Base-by-base conservation (phyloP, 2,113 vertebrate genomes). In the Lepus timidus region DNA sequence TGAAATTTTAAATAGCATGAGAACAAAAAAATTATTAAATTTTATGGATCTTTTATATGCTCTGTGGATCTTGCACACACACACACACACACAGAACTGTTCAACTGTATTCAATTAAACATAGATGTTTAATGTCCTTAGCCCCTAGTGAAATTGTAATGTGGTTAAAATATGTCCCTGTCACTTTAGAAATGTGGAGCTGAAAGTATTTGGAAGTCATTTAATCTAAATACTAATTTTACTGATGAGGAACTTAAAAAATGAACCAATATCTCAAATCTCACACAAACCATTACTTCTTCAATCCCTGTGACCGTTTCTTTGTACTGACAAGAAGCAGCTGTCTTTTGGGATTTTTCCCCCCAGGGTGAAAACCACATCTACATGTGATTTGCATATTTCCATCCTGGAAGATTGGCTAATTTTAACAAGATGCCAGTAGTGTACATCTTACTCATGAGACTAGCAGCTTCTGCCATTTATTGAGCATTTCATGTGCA, bases 201-300 rank as follows among this genome's bases (percentile, higher is more conserved):
- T 84, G 31, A 88, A 86, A 76, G 11, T 51, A 83, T 29, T 71
- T 82, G 6, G 31, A 85, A 10, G 7, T 55, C 61, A 61, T 14
- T 31, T 64, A 73, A 68, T 83, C 17, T 74, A 64, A 83, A 79
- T 49, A 86, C 51, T 62, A 64, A 88, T 76, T 95, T 88, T 90
- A 81, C 1, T 87, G 55, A 80, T 52, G 3, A 83, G 73, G 65
- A 96, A 91, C 27, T 67, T 79, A 75, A 51, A 27, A 85, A 33
- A 65, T 9, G 44, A 87, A 95, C 49, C 16, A 62, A 9, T 44
- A 58, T n/a, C 27, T 79, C 36, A 65, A 19, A 31, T 91, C 64
- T 92, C 58, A 91, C 58, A 76, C 19, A 88, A 74, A 71, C 33
- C 9, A 31, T 49, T 36, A 9, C 82, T 79, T 88, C 58, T 29